These are phyloP conservation scores for Jaculus jaculus DNA, from an alignment of 2,113 vertebrate species.

Conservation along the genomic window DNA sequence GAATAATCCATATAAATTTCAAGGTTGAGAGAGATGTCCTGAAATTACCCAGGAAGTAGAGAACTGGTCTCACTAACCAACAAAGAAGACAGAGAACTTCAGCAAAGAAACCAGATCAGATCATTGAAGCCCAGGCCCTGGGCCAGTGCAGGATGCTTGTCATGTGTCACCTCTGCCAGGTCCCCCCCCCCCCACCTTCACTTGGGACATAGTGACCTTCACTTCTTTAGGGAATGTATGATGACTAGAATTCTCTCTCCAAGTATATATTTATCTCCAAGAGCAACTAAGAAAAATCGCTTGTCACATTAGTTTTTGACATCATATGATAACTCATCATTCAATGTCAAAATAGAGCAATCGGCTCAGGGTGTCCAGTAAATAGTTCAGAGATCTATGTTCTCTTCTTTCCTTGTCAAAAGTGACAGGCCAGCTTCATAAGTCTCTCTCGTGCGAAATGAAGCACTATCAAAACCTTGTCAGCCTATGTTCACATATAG, in stretches of 20 bases:
- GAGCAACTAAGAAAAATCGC: neutral
- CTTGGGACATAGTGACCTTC: neutral
- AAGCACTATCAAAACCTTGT: neutral
- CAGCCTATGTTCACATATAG: neutral
- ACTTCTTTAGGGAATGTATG: neutral
- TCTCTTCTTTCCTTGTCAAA: neutral
- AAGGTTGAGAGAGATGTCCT: slow-evolving; percentile 63
- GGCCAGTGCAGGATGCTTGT: neutral
- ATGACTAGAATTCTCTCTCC: neutral
- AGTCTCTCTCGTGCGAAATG: neutral
- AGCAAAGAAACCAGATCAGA: neutral
- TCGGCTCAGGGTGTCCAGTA: neutral
- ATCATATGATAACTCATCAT: neutral
- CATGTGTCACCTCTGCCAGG: neutral
- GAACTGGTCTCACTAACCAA: slow-evolving; percentile 9
- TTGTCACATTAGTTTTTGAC: neutral
- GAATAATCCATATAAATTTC: slow-evolving; percentile 58
- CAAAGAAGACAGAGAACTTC: neutral
- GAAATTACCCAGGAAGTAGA: slow-evolving; percentile 67
- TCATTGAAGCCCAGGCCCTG: neutral
- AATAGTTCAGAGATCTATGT: neutral
- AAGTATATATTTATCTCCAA: slow-evolving; percentile 25
- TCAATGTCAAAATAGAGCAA: neutral
- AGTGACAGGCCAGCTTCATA: neutral
- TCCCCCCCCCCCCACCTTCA: neutral